Conservation (phyloP, 2,797 vertebrate genomes). For the Phaenicophaeus curvirostris region DNA sequence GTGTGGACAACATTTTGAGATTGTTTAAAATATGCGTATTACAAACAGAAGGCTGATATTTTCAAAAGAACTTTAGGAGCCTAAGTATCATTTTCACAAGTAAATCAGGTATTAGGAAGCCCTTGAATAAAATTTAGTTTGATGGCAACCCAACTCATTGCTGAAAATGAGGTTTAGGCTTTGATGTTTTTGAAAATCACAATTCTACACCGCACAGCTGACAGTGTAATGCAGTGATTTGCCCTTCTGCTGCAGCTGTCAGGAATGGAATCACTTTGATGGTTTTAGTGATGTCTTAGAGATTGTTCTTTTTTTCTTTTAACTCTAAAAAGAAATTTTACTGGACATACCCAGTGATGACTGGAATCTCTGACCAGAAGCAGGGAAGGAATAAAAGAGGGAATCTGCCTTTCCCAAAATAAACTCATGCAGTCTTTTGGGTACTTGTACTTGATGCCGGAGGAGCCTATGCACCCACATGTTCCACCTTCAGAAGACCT, state of each 20-base stretch:
- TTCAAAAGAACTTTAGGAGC: not conserved
- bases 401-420: not conserved
- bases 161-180: conserved; percentile 51
- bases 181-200: conserved; percentile 46
- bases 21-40: not conserved
- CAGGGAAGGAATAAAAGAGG: not conserved
- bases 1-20: not conserved
- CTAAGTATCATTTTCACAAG: conserved; percentile 25
- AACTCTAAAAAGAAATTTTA: not conserved
- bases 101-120: conserved; percentile 24
- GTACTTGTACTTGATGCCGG: not conserved
- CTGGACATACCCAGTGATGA: not conserved
- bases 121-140: conserved; percentile 61
- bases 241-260: not conserved
- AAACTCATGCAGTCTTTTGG: not conserved
- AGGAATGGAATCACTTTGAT: not conserved
- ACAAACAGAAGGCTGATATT: not conserved
- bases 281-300: not conserved
- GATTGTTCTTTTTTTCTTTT: not conserved
- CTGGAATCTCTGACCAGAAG: not conserved
- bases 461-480: not conserved
- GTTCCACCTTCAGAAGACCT: not conserved
- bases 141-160: conserved; percentile 47
- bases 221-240: conserved; percentile 17
- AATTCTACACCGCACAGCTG: conserved; percentile 28